phyloP scores from a whole-genome alignment of 2,113 vertebrate species.

The Crotalus helleri region DNA sequence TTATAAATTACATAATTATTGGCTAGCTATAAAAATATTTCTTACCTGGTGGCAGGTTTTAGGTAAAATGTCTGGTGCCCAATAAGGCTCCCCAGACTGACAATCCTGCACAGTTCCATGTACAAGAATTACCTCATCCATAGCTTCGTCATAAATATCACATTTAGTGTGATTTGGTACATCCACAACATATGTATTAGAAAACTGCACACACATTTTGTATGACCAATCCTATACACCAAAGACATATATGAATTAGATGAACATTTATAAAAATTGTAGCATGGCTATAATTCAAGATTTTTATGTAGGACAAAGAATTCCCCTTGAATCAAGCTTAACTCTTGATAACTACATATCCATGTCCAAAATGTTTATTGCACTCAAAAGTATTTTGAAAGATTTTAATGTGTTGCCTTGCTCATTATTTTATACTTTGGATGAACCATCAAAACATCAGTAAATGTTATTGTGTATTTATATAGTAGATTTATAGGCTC shows the following conservation, averaged over 20 bases:
- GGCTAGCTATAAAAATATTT: not conserved
- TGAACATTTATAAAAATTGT: not conserved
- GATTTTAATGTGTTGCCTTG: not conserved
- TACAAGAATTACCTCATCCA: conserved; percentile 62
- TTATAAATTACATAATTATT: not conserved
- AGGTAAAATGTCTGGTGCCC: conserved; percentile 61
- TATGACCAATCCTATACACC: conserved; percentile 60
- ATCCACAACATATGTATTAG: conserved; percentile 52
- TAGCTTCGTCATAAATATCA: conserved; percentile 58
- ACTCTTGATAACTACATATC: not conserved
- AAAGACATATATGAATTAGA: conserved; percentile 7
- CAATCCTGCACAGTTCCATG: conserved; percentile 62
- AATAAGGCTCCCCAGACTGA: conserved; percentile 51
- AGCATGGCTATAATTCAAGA: not conserved
- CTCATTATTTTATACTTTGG: not conserved
- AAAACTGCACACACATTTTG: conserved; percentile 57
- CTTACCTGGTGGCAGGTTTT: conserved; percentile 65
- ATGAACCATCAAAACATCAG: not conserved
- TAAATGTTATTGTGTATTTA: not conserved
- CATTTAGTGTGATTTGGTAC: conserved; percentile 52
- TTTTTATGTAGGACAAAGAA: not conserved
- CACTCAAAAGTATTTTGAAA: not conserved
- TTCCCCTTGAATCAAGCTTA: not conserved
- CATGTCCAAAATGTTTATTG: not conserved
- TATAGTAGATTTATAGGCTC: not conserved